Evolutionary conservation across 2,888 invertebrate genomes (phyloP).

Genomic region (Lasioglossum malachurum): DNA sequence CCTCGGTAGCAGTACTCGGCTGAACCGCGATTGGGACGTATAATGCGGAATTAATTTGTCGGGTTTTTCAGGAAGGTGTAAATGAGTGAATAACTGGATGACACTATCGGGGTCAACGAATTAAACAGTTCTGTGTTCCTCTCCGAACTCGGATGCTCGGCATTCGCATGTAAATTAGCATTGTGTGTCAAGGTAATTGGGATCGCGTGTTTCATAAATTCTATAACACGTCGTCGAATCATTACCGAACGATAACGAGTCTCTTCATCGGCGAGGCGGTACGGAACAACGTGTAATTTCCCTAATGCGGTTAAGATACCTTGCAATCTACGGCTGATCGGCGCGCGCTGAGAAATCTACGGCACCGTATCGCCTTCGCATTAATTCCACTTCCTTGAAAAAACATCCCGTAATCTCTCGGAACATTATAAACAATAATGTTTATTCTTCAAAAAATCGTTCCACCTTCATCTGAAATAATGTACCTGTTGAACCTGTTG

Average conservation of each 20-base stretch:
- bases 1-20: no score
- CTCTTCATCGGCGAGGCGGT: slow-evolving; percentile 54
- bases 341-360: background rate
- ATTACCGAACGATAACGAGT: slow-evolving; percentile 62
- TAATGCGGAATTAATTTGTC: background rate
- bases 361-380: background rate
- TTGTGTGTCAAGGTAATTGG: slow-evolving; percentile 44
- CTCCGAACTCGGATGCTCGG: background rate
- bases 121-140: background rate
- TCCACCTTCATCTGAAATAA: background rate
- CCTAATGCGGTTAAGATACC: slow-evolving; percentile 59
- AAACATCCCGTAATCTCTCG: background rate
- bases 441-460: background rate
- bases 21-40: background rate
- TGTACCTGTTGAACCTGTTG: background rate
- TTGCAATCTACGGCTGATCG: slow-evolving; percentile 12
- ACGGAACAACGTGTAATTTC: slow-evolving; percentile 62
- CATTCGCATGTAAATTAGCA: slow-evolving; percentile 33
- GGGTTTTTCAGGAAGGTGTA: background rate
- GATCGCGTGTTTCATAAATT: slow-evolving; percentile 58
- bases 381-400: background rate
- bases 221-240: slow-evolving; percentile 59
- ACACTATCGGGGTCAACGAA: background rate
- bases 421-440: background rate
- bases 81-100: background rate